These are phyloP conservation scores for Chelonia mydas DNA, from an alignment of 2,797 vertebrate genomes.

Conservation along the genomic window DNA sequence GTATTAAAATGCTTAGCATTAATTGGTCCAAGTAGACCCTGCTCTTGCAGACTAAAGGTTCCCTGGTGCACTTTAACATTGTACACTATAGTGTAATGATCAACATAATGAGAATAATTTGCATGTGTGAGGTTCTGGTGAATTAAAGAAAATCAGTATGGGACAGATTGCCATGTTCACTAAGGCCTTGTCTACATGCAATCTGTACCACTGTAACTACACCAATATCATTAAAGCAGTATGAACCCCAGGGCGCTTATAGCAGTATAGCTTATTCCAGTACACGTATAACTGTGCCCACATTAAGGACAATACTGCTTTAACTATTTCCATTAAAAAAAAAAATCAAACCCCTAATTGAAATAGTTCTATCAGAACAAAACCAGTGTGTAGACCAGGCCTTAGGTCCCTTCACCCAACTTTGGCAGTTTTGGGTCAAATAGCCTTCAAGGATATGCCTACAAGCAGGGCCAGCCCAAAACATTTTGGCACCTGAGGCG, in stretches of 20 bases:
- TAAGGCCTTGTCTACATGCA: neutral
- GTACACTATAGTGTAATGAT: neutral
- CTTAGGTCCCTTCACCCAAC: neutral
- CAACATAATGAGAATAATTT: neutral
- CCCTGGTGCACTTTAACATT: neutral
- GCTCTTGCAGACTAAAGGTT: neutral
- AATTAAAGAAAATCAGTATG: neutral
- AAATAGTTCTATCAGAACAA: neutral
- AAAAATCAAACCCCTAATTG: neutral
- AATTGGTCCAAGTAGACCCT: neutral
- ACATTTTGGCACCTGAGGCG: too few relatives aligned
- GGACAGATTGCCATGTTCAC: neutral
- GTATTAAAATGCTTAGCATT: too few relatives aligned
- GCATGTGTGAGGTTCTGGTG: neutral
- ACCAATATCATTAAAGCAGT: neutral
- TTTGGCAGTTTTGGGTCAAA: neutral
- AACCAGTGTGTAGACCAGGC: neutral
- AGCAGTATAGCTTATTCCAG: neutral
- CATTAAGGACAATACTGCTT: neutral
- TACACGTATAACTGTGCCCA: neutral
- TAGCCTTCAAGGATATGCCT: neutral
- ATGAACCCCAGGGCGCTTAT: neutral
- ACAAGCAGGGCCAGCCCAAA: too few relatives aligned
- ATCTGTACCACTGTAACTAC: neutral
- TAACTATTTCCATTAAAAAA: constrained; percentile 32